These are phyloP conservation scores for Spheniscus mendiculus DNA, from an alignment of 2,113 vertebrate species.

Conservation along the genomic window DNA sequence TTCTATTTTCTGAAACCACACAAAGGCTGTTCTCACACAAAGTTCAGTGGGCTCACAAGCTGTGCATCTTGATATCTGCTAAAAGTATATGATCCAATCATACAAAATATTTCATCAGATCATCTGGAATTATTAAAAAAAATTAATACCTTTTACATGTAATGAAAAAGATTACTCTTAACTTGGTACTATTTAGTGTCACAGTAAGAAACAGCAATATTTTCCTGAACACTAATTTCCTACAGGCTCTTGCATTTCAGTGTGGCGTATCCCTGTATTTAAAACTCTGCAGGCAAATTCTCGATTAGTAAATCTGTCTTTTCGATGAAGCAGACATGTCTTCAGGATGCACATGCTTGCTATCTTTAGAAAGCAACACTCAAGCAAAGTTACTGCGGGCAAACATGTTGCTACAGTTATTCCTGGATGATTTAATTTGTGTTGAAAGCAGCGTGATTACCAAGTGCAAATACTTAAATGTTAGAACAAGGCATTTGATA, in stretches of 20 bases:
- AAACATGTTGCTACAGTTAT: background rate
- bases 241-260: background rate
- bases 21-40: no score
- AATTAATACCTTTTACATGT: background rate
- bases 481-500: background rate
- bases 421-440: background rate
- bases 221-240: background rate
- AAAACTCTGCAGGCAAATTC: background rate
- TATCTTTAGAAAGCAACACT: background rate
- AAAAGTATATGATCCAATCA: background rate
- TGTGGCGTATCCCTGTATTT: background rate
- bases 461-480: rapidly evolving
- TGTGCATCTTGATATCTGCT: background rate
- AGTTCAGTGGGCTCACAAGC: background rate
- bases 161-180: background rate
- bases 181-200: background rate
- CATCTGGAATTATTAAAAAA: background rate
- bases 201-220: background rate
- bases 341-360: background rate
- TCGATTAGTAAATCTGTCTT: background rate
- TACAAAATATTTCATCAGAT: background rate
- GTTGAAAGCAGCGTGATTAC: background rate
- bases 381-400: background rate
- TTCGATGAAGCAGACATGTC: background rate
- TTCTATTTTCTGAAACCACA: background rate